Base-by-base conservation (phyloP, 1,140 invertebrate genomes). In the Lasioglossum albipes region DNA sequence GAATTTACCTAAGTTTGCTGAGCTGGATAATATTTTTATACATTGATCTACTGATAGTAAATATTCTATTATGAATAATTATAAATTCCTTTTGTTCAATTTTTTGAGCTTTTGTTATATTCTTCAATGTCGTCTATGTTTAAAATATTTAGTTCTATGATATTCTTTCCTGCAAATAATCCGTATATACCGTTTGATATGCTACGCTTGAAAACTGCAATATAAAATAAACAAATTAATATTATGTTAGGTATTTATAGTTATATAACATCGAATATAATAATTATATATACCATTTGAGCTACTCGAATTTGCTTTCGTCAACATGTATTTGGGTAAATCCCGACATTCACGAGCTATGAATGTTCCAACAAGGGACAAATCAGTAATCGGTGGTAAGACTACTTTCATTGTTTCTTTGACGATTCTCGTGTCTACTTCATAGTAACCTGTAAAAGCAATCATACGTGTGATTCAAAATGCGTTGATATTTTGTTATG, bases 371-470 rank as follows among this genome's bases (percentile, higher is more conserved):
- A 96, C 93, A 76, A 93, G 88, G 16, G 94, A 94, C 1, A 95
- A 89, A 92, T 97, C 96, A 49, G 93, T 94, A 52, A 97, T 92
- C 1, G 95, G 95, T 7, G 97, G 97, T 52, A 94, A 92, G n/a
- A 96, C 93, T 2, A 98, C 96, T 78, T 94, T 95, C 95, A 98
- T 97, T 27, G 95, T 96, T 86, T 96, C 95, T 81, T 96, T 94
- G 12, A 98, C 95, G 67, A 96, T 94, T 81, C 95, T 94, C 54
- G 96, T 97, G 84, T 97, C 95, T 4, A 98, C 96, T 89, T 98
- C 96, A 91, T 98, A 98, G 89, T 97, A 96, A 7, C 96, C 97
- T 95, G 16, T 2, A 81, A 84, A 2, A 72, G 76, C 77, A 54
- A 27, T 59, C 36, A 59, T 5, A 61, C 22, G 41, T 1, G 42